Evolutionary conservation across 1,140 invertebrate species (phyloP).

Genomic region (Pseudoatta argentina): DNA sequence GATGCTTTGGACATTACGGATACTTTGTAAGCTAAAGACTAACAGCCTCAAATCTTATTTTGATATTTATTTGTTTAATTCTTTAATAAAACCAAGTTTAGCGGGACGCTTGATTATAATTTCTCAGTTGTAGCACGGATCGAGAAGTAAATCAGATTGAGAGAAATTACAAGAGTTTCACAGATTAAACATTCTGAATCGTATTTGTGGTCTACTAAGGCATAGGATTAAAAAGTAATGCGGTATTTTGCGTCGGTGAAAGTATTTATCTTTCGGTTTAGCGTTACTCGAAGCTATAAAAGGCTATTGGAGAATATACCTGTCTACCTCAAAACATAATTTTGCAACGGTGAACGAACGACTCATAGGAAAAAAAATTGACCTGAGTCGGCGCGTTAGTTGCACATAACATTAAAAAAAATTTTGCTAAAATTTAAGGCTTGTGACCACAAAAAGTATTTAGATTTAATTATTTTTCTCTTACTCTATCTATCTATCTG

Average conservation of each 20-base stretch:
- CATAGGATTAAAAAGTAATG: constrained; percentile 75
- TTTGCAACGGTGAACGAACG: constrained; percentile 78
- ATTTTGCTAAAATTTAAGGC: constrained; percentile 81
- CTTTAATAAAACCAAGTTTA: not conserved
- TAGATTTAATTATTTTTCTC: constrained; percentile 78
- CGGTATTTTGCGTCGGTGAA: constrained; percentile 79
- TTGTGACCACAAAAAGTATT: constrained; percentile 78
- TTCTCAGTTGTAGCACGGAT: constrained; percentile 57
- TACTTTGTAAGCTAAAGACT: constrained; percentile 24
- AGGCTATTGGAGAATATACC: constrained; percentile 86
- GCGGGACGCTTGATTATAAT: constrained; percentile 15
- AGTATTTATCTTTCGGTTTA: constrained; percentile 81
- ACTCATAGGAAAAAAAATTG: constrained; percentile 65
- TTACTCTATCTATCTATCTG: not conserved
- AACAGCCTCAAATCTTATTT: constrained; percentile 8
- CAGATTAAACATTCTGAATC: constrained; percentile 63
- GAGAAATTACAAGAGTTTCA: constrained; percentile 48
- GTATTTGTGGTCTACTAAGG: constrained; percentile 76
- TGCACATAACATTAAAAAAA: constrained; percentile 80
- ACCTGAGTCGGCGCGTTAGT: constrained; percentile 75
- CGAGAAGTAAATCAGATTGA: constrained; percentile 64
- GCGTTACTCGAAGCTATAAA: constrained; percentile 83
- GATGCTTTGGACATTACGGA: not conserved
- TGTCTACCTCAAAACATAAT: constrained; percentile 86
- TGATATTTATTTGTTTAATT: not conserved